Evolutionary conservation across 2,113 vertebrate species (phyloP).

Genomic region (Xenotilapia longispinis): DNA sequence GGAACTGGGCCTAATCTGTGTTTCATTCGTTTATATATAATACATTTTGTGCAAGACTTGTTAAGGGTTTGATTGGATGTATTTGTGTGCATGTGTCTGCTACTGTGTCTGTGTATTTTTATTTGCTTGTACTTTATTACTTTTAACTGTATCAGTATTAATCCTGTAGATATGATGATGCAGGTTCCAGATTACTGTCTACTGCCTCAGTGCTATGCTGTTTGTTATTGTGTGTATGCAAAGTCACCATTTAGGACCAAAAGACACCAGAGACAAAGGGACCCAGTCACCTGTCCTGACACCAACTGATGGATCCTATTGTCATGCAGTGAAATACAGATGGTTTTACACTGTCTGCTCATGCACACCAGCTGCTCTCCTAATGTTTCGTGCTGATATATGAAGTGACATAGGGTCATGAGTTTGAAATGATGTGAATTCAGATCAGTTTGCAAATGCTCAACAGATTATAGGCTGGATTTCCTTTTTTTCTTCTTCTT

Average conservation of each 20-base stretch:
- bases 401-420: not conserved
- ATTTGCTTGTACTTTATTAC: not conserved
- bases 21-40: not conserved
- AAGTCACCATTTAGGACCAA: not conserved
- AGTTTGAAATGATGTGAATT: not conserved
- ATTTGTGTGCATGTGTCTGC: not conserved
- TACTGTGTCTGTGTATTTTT: not conserved
- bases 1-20: not conserved
- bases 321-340: constrained; percentile 25
- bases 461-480: not conserved
- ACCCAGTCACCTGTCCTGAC: constrained; percentile 14
- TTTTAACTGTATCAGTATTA: not conserved
- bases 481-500: not conserved
- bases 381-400: constrained; percentile 15
- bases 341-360: not conserved
- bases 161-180: not conserved
- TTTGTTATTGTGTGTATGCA: not conserved
- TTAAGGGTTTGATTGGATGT: not conserved
- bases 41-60: not conserved
- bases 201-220: not conserved
- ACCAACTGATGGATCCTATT: constrained; percentile 34
- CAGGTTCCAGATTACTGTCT: not conserved
- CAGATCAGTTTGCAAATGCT: not conserved
- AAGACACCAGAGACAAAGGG: not conserved
- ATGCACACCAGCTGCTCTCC: constrained; percentile 23